Conservation (phyloP, 2,888 invertebrate genomes). For the Biston stratarius region DNA sequence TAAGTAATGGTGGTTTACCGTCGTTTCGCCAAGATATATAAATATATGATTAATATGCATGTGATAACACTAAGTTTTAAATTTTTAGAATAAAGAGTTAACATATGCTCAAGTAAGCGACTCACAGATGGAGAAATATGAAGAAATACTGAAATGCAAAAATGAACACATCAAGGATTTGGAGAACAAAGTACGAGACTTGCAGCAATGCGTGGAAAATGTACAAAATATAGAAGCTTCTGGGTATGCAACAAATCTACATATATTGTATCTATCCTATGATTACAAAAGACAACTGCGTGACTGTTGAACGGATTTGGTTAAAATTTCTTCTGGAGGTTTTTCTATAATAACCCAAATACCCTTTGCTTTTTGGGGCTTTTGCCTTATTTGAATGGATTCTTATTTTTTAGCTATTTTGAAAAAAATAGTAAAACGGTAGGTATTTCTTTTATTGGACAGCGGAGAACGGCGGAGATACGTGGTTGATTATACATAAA, state of each 20-base stretch:
- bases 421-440: no score
- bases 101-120: constrained; percentile 77
- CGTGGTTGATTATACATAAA: no score
- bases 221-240: constrained; percentile 62
- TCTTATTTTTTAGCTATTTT: no score
- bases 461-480: no score
- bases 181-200: constrained; percentile 74
- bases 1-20: no score
- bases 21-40: no score
- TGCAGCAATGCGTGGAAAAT: constrained; percentile 72
- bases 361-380: no score
- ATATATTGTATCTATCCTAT: background rate
- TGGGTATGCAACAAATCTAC: constrained; percentile 59
- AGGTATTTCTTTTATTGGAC: no score
- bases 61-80: background rate
- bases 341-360: no score
- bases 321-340: no score
- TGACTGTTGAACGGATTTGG: background rate
- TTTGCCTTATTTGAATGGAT: no score
- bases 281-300: background rate
- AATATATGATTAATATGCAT: background rate
- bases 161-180: constrained; percentile 84
- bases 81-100: constrained; percentile 72
- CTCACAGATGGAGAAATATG: constrained; percentile 77
- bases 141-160: constrained; percentile 83